phyloP scores from a whole-genome alignment of 2,113 vertebrate genomes.

The Peromyscus leucopus region DNA sequence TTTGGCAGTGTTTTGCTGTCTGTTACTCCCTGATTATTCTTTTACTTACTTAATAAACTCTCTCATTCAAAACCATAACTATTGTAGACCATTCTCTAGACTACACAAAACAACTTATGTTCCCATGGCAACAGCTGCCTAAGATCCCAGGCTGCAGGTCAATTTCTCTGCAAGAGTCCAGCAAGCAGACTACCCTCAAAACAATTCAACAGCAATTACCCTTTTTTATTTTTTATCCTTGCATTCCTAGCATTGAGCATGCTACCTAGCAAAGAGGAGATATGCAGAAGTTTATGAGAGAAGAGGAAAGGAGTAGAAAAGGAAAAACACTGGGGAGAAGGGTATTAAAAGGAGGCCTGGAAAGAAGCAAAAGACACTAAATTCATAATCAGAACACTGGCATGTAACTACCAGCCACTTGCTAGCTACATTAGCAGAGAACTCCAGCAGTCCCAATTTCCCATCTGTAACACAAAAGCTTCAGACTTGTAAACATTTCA shows the following conservation, averaged over 20 bases:
- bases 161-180: not conserved
- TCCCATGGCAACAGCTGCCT: not conserved
- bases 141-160: not conserved
- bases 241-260: not conserved
- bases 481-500: accelerated
- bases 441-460: not conserved
- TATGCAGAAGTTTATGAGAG: not conserved
- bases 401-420: accelerated
- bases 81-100: not conserved
- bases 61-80: not conserved
- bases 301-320: not conserved
- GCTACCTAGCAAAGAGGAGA: not conserved
- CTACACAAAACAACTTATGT: not conserved
- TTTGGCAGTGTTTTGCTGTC: not conserved
- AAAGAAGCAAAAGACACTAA: not conserved
- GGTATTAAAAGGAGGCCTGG: not conserved
- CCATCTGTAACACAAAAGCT: not conserved
- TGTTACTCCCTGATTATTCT: not conserved
- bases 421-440: not conserved
- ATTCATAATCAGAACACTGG: not conserved
- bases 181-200: not conserved
- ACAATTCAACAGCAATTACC: not conserved
- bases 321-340: not conserved
- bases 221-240: not conserved
- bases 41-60: not conserved